Evolutionary conservation across 1,140 invertebrate species (phyloP).

Genomic region (Holcopasites calliopsidis): DNA sequence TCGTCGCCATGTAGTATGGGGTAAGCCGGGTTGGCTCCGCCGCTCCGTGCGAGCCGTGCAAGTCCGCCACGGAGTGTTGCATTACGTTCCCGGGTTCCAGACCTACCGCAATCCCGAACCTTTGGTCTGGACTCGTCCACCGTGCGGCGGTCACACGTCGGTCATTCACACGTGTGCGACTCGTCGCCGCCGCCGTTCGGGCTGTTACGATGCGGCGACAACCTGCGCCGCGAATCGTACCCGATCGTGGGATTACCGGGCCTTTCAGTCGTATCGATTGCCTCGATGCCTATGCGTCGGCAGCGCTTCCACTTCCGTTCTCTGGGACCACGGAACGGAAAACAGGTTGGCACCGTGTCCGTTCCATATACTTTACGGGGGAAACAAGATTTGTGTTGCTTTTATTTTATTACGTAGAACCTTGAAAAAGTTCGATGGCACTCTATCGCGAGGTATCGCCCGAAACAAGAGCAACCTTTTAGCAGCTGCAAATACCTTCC

Average conservation of each 20-base stretch:
- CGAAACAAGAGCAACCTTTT: background rate
- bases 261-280: slow-evolving; percentile 32
- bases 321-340: background rate
- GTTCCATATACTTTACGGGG: background rate
- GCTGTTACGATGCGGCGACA: slow-evolving; percentile 37
- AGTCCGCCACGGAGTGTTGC: slow-evolving; percentile 55
- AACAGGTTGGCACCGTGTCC: background rate
- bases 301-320: background rate
- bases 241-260: slow-evolving; percentile 36
- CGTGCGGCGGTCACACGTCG: slow-evolving; percentile 64
- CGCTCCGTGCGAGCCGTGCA: slow-evolving; percentile 33
- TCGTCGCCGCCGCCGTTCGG: slow-evolving; percentile 31
- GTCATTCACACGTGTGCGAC: slow-evolving; percentile 66
- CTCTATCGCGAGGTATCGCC: no score
- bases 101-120: slow-evolving; percentile 70
- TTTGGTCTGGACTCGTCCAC: slow-evolving; percentile 63
- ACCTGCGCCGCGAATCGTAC: slow-evolving; percentile 26
- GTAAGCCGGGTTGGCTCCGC: background rate
- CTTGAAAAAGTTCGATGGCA: background rate
- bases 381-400: background rate
- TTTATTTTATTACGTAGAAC: background rate
- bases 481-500: no score
- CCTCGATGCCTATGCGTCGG: background rate
- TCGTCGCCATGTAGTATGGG: background rate
- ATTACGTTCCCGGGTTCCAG: slow-evolving; percentile 66